Base-by-base conservation (phyloP, 2,888 invertebrate species). In the Sthenelais limicola region DNA sequence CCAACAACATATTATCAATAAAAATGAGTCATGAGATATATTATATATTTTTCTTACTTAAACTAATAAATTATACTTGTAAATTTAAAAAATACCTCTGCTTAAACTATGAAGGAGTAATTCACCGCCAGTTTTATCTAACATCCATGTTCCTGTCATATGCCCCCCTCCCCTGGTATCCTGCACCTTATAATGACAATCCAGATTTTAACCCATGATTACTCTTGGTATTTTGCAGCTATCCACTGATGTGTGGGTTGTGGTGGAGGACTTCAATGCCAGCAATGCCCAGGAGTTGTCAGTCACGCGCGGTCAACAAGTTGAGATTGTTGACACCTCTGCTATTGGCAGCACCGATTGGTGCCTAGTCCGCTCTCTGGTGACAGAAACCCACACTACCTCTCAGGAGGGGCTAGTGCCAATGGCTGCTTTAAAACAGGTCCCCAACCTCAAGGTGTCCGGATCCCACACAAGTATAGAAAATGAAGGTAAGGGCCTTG, bases 281-380 rank as follows among this genome's bases (percentile, higher is more conserved):
- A 90, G 92, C 15, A 92, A 92, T 79, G 90, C 92, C 58, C 92
- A 93, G 72, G 96, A 97, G 88, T 88, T 97, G 81, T 92, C 92
- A 70, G 95, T 97, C 54, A 90, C 91, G 77, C 95, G 95, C 87
- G 97, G 97, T 30, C 96, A 96, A 89, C 96, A 96, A 89, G 96
- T 97, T 77, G 97, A 97, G 87, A 93, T 97, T 78, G 90, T 97
- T 79, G 96, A 97, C 87, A 89, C 85, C 33, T 81, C 84, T 67
- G 91, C 80, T 89, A 76, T 74, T 21, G 83, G 84, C 69, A 80
- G 81, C 71, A 79, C 81, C 48, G 92, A 82, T 72, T 88, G 86
- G 86, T 88, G 87, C 80, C 80, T 87, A 72, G 86, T 88, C 26
- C 81, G 87, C 9, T 82, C 85, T 33, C 74, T 85, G 33, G 80